Evolutionary conservation across 2,113 vertebrate species (phyloP), one percentile per base, ranked within the genome.

Genomic region (Gambusia affinis): DNA sequence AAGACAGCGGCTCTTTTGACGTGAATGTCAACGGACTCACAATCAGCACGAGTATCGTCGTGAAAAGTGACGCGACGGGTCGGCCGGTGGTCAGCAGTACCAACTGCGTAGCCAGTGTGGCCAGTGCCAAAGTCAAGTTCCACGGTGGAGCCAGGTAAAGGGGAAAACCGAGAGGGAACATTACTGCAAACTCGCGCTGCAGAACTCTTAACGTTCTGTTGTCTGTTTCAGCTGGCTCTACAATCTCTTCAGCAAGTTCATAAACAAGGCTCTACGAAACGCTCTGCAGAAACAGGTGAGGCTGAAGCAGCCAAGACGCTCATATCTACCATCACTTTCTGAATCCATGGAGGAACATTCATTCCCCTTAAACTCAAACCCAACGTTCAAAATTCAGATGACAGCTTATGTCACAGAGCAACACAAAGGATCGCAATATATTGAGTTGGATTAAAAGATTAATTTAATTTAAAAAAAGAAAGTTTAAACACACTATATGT

Each of bases 141-240:
- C 92, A 92, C 19, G 91, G 94, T 3, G 94, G 94, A 74, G 90
- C 91, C 72, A 95, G 94, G 94, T 94, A 85, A 28, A 60, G 12
- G 12, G 17, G n/a, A 29, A 15, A 60, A 15, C 28, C 29, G 3
- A 30, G 66, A 51, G 44, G 6, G 28, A 10, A 28, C 10, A 1
- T 10, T 19, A 19, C 8, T 30, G 8, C 11, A 19, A 19, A 4
- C 39, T 22, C 3, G 15, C 30, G 17, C 62, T 47, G 68, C 47
- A 19, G 7, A 35, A 8, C 65, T 1, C 27, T 62, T 11, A 39
- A 72, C 0, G n/a, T 37, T 22, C 57, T 27, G 19, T n/a, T 72
- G n/a, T 80, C n/a, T 69, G 12, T 92, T 83, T 51, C 84, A 95
- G 94, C 72, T 95, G 94, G 94, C 76, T 95, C 61, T 95, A 94